phyloP scores from a whole-genome alignment of 2,797 vertebrate species.

The Leptoclinus maculatus region DNA sequence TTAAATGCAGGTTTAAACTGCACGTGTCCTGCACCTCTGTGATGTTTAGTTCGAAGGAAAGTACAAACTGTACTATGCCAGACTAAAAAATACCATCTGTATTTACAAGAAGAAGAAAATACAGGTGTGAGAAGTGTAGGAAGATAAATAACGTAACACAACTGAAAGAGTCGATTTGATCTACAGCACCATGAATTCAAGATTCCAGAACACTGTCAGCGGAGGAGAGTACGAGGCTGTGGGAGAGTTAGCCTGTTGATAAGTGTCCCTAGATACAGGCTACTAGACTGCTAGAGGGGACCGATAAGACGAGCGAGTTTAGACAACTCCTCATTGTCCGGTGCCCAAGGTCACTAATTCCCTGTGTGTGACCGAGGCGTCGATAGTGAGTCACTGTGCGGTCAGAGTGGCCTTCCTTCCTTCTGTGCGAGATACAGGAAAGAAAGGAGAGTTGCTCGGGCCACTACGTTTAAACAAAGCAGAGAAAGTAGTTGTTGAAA shows the following conservation, averaged over 20 bases:
- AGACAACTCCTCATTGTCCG: slow-evolving; percentile 81
- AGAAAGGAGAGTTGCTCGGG: slow-evolving; percentile 8
- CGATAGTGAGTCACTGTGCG: slow-evolving; percentile 70
- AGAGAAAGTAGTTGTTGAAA: background rate
- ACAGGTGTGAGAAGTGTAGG: slow-evolving; percentile 29
- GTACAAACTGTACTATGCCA: slow-evolving; percentile 38
- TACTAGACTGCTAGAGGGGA: slow-evolving; percentile 46
- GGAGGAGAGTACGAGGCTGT: slow-evolving; percentile 46
- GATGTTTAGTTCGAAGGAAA: slow-evolving; percentile 37
- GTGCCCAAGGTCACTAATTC: slow-evolving; percentile 76
- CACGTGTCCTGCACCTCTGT: slow-evolving; percentile 10
- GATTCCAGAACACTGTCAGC: slow-evolving; percentile 18
- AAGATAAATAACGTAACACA: slow-evolving; percentile 9
- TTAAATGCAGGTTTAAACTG: slow-evolving; percentile 1
- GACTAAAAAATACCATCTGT: slow-evolving; percentile 44
- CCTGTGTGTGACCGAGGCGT: slow-evolving; percentile 75
- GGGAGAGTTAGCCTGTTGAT: slow-evolving; percentile 70
- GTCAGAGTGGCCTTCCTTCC: slow-evolving; percentile 54
- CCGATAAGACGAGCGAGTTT: slow-evolving; percentile 74
- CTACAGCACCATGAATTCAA: background rate
- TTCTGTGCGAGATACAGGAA: slow-evolving; percentile 29
- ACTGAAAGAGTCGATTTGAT: background rate
- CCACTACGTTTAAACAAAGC: background rate
- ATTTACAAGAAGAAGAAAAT: slow-evolving; percentile 11
- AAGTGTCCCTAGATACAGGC: slow-evolving; percentile 62